Evolutionary conservation across 2,888 invertebrate species (phyloP).

Genomic region (Heliconius ethilla): DNA sequence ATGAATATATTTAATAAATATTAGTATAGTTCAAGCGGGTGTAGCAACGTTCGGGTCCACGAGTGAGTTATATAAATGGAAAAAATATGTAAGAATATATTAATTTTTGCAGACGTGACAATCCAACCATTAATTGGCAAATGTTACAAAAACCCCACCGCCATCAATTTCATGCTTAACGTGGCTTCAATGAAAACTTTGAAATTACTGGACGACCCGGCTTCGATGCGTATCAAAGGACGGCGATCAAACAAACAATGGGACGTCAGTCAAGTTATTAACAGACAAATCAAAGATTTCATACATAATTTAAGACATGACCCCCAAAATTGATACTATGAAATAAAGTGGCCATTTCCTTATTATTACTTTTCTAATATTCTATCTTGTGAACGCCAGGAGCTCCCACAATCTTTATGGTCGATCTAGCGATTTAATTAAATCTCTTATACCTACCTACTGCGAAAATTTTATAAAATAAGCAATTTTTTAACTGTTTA

Average conservation of each 20-base stretch:
- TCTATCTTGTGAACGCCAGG: conserved; percentile 15
- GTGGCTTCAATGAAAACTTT: conserved; percentile 64
- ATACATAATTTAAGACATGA: conserved; percentile 24
- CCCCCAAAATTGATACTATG: not conserved
- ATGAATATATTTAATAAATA: too few relatives aligned
- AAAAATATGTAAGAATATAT: not conserved
- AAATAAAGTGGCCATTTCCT: conserved; percentile 26
- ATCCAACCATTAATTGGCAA: conserved; percentile 56
- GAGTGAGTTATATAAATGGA: not conserved
- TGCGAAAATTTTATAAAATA: conserved; percentile 37
- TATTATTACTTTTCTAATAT: conserved; percentile 28
- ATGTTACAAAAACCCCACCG: conserved; percentile 59
- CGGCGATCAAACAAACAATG: conserved; percentile 28
- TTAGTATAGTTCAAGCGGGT: too few relatives aligned
- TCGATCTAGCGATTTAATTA: conserved; percentile 44
- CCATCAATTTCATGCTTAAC: conserved; percentile 61
- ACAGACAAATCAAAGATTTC: conserved; percentile 39
- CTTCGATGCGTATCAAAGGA: not conserved
- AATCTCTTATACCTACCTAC: conserved; percentile 32
- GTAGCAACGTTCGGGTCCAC: too few relatives aligned
- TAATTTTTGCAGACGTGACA: conserved; percentile 64
- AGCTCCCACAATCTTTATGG: conserved; percentile 41
- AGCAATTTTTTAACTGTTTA: not conserved
- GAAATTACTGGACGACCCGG: conserved; percentile 53
- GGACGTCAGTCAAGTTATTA: conserved; percentile 31